Percentiles rank a stretch among this genome's conserved stretches.
Evolutionary conservation across 2,113 vertebrate species (phyloP).

Genomic region (Podarcis muralis): DNA sequence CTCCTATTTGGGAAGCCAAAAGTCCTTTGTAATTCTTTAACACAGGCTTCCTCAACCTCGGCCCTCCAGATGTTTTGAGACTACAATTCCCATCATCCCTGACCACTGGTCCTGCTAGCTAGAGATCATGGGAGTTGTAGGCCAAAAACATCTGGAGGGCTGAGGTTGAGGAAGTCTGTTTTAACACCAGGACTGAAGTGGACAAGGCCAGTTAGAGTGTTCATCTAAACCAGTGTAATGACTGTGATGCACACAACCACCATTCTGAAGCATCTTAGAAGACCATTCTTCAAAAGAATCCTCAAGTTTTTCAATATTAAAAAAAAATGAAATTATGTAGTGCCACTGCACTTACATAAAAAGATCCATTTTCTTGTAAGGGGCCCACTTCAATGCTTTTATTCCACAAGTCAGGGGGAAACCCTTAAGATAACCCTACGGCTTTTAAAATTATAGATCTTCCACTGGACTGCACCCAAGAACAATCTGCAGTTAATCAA

Average conservation of each 20-base stretch:
- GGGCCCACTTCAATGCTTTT: neutral
- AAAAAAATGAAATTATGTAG: neutral
- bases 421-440: neutral
- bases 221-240: neutral
- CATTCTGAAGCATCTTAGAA: neutral
- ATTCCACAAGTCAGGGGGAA: neutral
- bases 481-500: slow-evolving; percentile 19
- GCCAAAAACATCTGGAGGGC: no score
- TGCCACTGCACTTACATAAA: neutral
- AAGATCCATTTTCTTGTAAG: neutral
- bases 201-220: neutral
- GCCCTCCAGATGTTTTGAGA: no score
- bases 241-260: neutral
- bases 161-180: neutral
- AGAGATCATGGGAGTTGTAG: no score
- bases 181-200: neutral
- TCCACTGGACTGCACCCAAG: neutral
- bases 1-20: neutral
- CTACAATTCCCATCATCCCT: no score
- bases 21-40: neutral
- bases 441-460: slow-evolving; percentile 1
- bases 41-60: no score
- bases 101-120: no score
- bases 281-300: neutral
- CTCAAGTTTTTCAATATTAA: neutral